Evolutionary conservation across 2,113 vertebrate species (phyloP).

Genomic region (Hymenochirus boettgeri): DNA sequence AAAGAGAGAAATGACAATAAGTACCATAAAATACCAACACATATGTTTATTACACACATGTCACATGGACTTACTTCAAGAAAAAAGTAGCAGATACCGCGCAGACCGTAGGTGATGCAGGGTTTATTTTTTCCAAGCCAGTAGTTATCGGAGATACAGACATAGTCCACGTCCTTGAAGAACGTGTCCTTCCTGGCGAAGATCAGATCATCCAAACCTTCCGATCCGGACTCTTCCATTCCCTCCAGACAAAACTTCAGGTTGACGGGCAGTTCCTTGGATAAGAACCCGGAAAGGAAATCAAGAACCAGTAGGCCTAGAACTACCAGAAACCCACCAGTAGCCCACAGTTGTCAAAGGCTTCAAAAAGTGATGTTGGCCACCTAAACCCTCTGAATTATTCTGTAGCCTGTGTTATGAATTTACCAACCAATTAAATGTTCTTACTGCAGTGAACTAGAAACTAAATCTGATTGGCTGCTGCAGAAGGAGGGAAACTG

Average conservation of each 20-base stretch:
- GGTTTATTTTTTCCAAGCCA: constrained; percentile 95
- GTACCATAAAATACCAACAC: too few relatives aligned
- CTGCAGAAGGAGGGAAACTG: too few relatives aligned
- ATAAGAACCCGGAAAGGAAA: not conserved
- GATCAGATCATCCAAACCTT: constrained; percentile 87
- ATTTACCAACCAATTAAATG: too few relatives aligned
- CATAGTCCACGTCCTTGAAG: constrained; percentile 86
- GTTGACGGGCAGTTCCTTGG: constrained; percentile 89
- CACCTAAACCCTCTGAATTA: too few relatives aligned
- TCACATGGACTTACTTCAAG: constrained; percentile 62
- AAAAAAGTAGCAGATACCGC: constrained; percentile 91
- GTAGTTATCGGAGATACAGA: constrained; percentile 98
- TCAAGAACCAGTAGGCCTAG: too few relatives aligned
- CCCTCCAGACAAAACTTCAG: constrained; percentile 93
- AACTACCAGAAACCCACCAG: too few relatives aligned
- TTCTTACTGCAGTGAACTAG: too few relatives aligned
- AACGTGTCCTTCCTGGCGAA: constrained; percentile 77
- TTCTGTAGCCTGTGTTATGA: too few relatives aligned
- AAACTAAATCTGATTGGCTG: too few relatives aligned
- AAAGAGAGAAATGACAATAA: constrained; percentile 14
- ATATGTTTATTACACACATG: too few relatives aligned
- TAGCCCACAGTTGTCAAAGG: too few relatives aligned
- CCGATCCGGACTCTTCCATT: constrained; percentile 95
- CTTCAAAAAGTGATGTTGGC: too few relatives aligned
- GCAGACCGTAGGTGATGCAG: constrained; percentile 91